Conservation (phyloP, 2,888 invertebrate genomes). For the Euplagia quadripunctaria region DNA sequence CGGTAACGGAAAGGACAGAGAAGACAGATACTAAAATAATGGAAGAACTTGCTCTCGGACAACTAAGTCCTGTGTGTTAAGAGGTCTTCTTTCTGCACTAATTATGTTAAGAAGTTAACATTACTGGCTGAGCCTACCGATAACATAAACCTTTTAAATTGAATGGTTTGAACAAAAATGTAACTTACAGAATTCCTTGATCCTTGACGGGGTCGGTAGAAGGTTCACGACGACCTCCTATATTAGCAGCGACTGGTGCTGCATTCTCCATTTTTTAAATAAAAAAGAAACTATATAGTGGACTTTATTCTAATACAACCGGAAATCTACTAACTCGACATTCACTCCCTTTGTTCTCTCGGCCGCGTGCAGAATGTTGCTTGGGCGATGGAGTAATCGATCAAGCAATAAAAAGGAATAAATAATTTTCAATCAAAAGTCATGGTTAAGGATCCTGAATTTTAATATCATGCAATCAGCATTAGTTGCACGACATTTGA, state of each 20-base stretch:
- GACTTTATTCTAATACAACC: constrained; percentile 15
- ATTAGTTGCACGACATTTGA: constrained; percentile 23
- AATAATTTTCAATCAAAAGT: constrained; percentile 47
- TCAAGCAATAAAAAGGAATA: constrained; percentile 52
- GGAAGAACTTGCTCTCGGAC: too few relatives aligned
- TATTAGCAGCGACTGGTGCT: constrained; percentile 61
- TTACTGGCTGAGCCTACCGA: too few relatives aligned
- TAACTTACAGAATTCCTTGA: constrained; percentile 79
- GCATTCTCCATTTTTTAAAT: constrained; percentile 68
- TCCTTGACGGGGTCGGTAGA: constrained; percentile 80
- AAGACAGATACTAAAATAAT: too few relatives aligned
- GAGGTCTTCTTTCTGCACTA: too few relatives aligned
- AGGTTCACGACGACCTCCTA: constrained; percentile 71
- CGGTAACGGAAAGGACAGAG: too few relatives aligned
- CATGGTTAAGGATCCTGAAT: constrained; percentile 45
- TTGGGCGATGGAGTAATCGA: constrained; percentile 50
- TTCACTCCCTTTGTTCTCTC: constrained; percentile 31
- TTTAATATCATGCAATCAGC: constrained; percentile 41
- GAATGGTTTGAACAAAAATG: neutral
- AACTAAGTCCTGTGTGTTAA: too few relatives aligned
- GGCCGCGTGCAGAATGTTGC: constrained; percentile 45
- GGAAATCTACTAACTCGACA: constrained; percentile 31
- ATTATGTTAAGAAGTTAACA: too few relatives aligned
- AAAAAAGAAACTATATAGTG: neutral
- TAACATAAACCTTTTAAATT: neutral